These are phyloP conservation scores for Crepidodera aurea DNA, from an alignment of 2,888 invertebrate genomes.

Conservation along the genomic window DNA sequence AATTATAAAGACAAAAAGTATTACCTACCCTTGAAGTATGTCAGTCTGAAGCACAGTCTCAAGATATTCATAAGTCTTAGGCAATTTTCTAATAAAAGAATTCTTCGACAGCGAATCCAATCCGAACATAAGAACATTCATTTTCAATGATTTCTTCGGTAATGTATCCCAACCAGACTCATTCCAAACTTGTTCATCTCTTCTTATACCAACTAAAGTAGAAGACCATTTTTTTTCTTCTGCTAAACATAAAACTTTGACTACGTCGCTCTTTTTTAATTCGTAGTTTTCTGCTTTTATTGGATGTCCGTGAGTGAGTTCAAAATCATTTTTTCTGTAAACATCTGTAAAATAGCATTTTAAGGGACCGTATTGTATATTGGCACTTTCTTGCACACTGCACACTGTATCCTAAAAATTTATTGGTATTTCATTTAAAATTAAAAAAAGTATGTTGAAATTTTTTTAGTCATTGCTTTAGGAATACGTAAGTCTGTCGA, in stretches of 20 bases:
- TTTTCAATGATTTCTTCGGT: constrained; percentile 62
- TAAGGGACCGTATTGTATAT: constrained; percentile 58
- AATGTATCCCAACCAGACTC: constrained; percentile 63
- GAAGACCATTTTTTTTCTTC: constrained; percentile 70
- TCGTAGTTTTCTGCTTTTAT: constrained; percentile 67
- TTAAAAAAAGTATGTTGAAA: no score
- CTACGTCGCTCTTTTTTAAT: constrained; percentile 73
- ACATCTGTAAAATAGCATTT: constrained; percentile 74
- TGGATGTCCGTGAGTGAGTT: constrained; percentile 64
- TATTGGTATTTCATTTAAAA: no score
- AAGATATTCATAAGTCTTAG: constrained; percentile 76
- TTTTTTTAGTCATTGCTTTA: no score
- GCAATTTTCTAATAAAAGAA: constrained; percentile 80
- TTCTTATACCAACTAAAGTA: constrained; percentile 70
- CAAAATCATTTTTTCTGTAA: constrained; percentile 72
- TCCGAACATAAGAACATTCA: constrained; percentile 85
- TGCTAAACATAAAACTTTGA: constrained; percentile 69
- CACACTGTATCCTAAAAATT: constrained; percentile 62
- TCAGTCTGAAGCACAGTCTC: constrained; percentile 68
- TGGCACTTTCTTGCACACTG: constrained; percentile 64
- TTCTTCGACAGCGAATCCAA: constrained; percentile 89
- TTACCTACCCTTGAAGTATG: constrained; percentile 72
- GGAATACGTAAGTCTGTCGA: no score
- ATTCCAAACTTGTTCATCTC: constrained; percentile 61
- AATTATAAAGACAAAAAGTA: no score